phyloP scores from a whole-genome alignment of 2,797 vertebrate species.

The Peromyscus melanophrys region DNA sequence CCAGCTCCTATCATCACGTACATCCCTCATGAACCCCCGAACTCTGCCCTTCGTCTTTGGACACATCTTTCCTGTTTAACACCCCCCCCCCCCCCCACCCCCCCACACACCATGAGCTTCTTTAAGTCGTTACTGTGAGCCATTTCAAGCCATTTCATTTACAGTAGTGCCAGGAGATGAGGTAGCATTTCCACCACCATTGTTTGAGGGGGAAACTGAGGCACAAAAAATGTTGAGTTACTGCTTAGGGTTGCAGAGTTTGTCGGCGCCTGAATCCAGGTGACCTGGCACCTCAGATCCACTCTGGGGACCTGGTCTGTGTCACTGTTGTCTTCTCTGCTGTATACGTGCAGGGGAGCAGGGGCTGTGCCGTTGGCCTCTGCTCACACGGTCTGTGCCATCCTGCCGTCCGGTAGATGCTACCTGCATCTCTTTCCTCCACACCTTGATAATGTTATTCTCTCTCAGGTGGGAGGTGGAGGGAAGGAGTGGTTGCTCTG shows the following conservation, averaged over 20 bases:
- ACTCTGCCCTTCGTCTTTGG: not conserved
- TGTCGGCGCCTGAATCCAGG: not conserved
- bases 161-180: not conserved
- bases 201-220: not conserved
- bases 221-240: not conserved
- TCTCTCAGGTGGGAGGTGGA: not conserved
- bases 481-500: no score
- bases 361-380: fast-evolving
- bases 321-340: not conserved
- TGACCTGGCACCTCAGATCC: not conserved
- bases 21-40: not conserved
- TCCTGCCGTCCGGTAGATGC: not conserved
- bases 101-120: constrained; percentile 18
- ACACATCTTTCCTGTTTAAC: not conserved
- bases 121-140: not conserved
- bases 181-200: not conserved
- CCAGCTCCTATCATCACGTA: fast-evolving
- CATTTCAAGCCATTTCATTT: not conserved
- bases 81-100: not conserved
- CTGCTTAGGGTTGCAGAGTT: not conserved
- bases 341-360: not conserved
- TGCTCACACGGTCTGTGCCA: not conserved
- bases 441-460: no score
- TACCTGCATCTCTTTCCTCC: not conserved
- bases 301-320: not conserved